A percentile compares a stretch with the other conserved stretches of the same genome.
These are phyloP conservation scores for Perca schrenkii DNA, from an alignment of 2,113 vertebrate genomes.

Conservation along the genomic window DNA sequence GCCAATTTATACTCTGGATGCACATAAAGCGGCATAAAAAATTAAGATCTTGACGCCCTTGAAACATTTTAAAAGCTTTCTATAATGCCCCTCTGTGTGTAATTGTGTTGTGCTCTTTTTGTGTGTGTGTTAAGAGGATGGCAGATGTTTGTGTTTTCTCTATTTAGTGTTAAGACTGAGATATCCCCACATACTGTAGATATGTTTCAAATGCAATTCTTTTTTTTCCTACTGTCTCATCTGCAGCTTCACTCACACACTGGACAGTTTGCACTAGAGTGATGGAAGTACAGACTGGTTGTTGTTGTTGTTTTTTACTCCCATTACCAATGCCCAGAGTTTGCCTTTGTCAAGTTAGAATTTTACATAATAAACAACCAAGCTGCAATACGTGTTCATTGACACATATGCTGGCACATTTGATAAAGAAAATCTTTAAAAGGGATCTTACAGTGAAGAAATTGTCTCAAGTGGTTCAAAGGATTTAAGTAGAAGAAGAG, in stretches of 20 bases:
- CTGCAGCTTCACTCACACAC: constrained; percentile 45
- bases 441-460: constrained; percentile 71
- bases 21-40: constrained; percentile 79
- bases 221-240: constrained; percentile 47
- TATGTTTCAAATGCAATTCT: constrained; percentile 43
- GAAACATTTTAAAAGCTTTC: constrained; percentile 80
- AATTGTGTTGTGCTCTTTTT: constrained; percentile 71
- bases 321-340: constrained; percentile 47
- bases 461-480: constrained; percentile 82
- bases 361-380: constrained; percentile 61
- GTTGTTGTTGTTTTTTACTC: constrained; percentile 38
- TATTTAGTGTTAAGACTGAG: constrained; percentile 64
- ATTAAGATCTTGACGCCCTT: constrained; percentile 79
- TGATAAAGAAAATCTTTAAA: constrained; percentile 73
- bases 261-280: constrained; percentile 52
- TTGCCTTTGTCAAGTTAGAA: constrained; percentile 58
- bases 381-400: constrained; percentile 65
- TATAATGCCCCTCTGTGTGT: constrained; percentile 72
- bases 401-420: constrained; percentile 58
- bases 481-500: constrained; percentile 78
- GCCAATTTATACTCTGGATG: constrained; percentile 76
- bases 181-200: constrained; percentile 40
- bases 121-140: constrained; percentile 44
- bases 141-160: constrained; percentile 62
- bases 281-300: constrained; percentile 52